Conservation (phyloP, 2,888 invertebrate species). For the Sarcophaga subvicina region DNA sequence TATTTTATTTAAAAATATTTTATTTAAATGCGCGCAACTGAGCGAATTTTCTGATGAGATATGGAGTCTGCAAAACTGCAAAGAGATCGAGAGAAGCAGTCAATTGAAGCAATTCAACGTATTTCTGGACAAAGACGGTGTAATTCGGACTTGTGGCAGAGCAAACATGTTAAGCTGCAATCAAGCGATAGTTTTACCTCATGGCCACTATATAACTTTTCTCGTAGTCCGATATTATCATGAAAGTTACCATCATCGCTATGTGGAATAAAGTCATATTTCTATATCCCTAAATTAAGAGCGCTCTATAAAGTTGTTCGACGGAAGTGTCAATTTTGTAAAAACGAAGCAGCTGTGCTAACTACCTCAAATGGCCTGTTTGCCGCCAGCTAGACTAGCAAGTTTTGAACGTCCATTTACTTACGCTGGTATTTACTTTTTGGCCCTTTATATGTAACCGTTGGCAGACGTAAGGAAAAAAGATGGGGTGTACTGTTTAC, state of each 20-base stretch:
- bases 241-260: slow-evolving; percentile 38
- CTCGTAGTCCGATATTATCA: slow-evolving; percentile 52
- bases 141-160: slow-evolving; percentile 47
- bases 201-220: slow-evolving; percentile 52
- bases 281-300: slow-evolving; percentile 61
- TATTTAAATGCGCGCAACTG: slow-evolving; percentile 36
- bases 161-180: slow-evolving; percentile 49
- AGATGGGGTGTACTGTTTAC: slow-evolving; percentile 69
- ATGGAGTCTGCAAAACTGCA: slow-evolving; percentile 29
- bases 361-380: slow-evolving; percentile 63
- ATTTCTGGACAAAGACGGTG: slow-evolving; percentile 40
- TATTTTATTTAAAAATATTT: slow-evolving; percentile 43
- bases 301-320: slow-evolving; percentile 60
- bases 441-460: slow-evolving; percentile 60
- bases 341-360: slow-evolving; percentile 57
- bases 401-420: slow-evolving; percentile 57
- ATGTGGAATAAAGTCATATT: slow-evolving; percentile 53
- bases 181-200: slow-evolving; percentile 50
- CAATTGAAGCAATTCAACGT: slow-evolving; percentile 51
- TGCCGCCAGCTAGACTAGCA: slow-evolving; percentile 60
- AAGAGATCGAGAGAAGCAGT: slow-evolving; percentile 27
- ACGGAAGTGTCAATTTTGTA: slow-evolving; percentile 63
- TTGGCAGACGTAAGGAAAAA: slow-evolving; percentile 66
- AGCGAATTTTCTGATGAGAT: slow-evolving; percentile 52
- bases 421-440: slow-evolving; percentile 66